These are phyloP conservation scores for Sarcophaga carnaria DNA, from an alignment of 2,888 invertebrate genomes.

Conservation along the genomic window DNA sequence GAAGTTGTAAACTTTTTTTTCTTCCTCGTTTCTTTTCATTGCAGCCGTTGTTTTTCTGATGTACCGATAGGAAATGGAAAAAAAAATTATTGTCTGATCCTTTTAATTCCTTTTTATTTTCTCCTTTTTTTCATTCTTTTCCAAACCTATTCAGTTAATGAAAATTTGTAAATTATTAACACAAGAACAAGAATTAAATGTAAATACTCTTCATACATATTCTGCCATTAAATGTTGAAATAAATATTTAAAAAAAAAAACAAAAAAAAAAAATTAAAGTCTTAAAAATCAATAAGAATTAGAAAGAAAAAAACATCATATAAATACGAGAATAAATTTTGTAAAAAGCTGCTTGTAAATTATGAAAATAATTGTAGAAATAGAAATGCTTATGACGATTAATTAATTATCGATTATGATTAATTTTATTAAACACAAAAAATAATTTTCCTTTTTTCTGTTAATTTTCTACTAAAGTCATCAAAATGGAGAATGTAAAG, in stretches of 20 bases:
- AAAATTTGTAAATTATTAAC: constrained; percentile 31
- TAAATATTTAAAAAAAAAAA: not conserved
- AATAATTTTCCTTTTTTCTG: no score
- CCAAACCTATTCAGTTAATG: constrained; percentile 12
- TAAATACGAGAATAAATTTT: not conserved
- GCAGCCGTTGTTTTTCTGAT: constrained; percentile 29
- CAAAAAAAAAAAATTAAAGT: not conserved
- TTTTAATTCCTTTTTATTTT: constrained; percentile 4
- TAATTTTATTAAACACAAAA: no score
- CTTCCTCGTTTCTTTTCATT: constrained; percentile 24
- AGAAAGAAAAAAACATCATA: not conserved
- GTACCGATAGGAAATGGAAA: not conserved
- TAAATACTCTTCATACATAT: not conserved
- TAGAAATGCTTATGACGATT: no score
- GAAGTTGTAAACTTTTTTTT: constrained; percentile 6
- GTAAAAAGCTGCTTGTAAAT: not conserved
- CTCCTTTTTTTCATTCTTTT: not conserved
- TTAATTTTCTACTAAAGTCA: no score
- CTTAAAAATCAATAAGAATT: not conserved
- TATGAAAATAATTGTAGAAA: not conserved
- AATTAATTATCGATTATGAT: no score
- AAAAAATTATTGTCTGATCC: constrained; percentile 19
- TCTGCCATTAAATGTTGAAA: not conserved
- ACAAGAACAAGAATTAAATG: not conserved
- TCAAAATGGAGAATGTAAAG: no score